A percentile compares a stretch with the other conserved stretches of the same genome.
Conservation (phyloP, 92 coral and sea anemone genomes). For the Montipora capitata region DNA sequence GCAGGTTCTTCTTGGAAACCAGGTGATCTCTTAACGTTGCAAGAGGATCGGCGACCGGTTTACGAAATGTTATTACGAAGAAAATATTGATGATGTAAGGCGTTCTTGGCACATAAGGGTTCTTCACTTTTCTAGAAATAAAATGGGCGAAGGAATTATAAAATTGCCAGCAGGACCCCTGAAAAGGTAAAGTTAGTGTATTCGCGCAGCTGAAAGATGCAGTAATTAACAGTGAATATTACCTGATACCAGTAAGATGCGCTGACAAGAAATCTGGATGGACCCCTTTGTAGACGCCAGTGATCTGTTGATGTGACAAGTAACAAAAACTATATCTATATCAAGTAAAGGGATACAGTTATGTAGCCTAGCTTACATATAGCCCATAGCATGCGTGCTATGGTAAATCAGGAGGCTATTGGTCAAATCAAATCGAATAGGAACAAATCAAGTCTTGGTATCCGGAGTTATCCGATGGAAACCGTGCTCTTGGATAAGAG, state of each 20-base stretch:
- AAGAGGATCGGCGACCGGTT: slow-evolving; percentile 88
- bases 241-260: slow-evolving; percentile 81
- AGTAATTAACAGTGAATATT: background rate
- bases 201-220: background rate
- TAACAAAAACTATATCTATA: too few species aligned
- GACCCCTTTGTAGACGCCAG: slow-evolving; percentile 69
- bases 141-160: background rate
- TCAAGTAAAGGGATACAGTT: too few species aligned
- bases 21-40: slow-evolving; percentile 83
- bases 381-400: too few species aligned
- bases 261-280: slow-evolving; percentile 81
- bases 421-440: too few species aligned
- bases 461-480: too few species aligned
- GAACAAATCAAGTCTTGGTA: too few species aligned
- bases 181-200: background rate
- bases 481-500: too few species aligned
- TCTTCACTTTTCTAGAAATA: slow-evolving; percentile 69
- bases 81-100: slow-evolving; percentile 78
- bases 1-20: slow-evolving; percentile 34
- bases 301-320: slow-evolving; percentile 49
- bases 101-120: slow-evolving; percentile 65
- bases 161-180: too few species aligned
- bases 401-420: too few species aligned
- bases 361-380: too few species aligned
- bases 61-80: slow-evolving; percentile 77